phyloP scores from a whole-genome alignment of 2,113 vertebrate species.

The Sinocyclocheilus anshuiensis region DNA sequence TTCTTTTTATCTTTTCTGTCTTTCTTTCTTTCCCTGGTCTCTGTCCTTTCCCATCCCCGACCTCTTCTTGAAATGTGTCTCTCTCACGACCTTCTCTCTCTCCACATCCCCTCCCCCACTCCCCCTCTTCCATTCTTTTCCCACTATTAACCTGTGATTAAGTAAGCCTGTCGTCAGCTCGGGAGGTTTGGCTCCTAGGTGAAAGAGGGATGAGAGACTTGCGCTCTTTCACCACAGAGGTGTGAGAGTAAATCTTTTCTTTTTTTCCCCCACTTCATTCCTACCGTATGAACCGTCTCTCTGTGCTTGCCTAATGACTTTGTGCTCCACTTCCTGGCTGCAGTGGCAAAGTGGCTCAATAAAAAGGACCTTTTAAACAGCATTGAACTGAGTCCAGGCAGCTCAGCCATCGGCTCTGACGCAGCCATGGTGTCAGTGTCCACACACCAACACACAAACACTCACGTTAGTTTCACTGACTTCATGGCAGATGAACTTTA shows the following conservation, averaged over 20 bases:
- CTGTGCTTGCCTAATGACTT: constrained; percentile 31
- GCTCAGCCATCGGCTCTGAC: constrained; percentile 39
- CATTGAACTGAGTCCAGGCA: constrained; percentile 22
- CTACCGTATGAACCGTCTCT: constrained; percentile 24
- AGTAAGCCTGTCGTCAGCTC: constrained; percentile 45
- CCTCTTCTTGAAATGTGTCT: constrained; percentile 62
- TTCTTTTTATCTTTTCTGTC: constrained; percentile 56
- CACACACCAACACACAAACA: constrained; percentile 40
- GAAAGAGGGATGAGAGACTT: constrained; percentile 35
- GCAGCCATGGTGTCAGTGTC: constrained; percentile 20
- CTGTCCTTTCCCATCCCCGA: constrained; percentile 66
- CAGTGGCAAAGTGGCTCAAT: constrained; percentile 38
- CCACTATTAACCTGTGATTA: constrained; percentile 52
- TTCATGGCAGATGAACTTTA: constrained; percentile 23
- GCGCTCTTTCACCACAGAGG: constrained; percentile 44
- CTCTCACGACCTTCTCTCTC: constrained; percentile 51
- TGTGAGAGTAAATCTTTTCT: constrained; percentile 50
- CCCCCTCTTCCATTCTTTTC: constrained; percentile 17
- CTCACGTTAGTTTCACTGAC: constrained; percentile 32
- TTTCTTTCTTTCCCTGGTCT: constrained; percentile 36
- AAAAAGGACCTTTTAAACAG: constrained; percentile 45
- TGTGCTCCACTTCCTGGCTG: constrained; percentile 12
- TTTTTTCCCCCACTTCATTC: constrained; percentile 17
- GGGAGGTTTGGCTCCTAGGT: constrained; percentile 28
- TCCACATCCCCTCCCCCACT: constrained; percentile 15